Evolutionary conservation across 2,797 vertebrate genomes (phyloP).

Genomic region (Hypotaenidia philippensis): DNA sequence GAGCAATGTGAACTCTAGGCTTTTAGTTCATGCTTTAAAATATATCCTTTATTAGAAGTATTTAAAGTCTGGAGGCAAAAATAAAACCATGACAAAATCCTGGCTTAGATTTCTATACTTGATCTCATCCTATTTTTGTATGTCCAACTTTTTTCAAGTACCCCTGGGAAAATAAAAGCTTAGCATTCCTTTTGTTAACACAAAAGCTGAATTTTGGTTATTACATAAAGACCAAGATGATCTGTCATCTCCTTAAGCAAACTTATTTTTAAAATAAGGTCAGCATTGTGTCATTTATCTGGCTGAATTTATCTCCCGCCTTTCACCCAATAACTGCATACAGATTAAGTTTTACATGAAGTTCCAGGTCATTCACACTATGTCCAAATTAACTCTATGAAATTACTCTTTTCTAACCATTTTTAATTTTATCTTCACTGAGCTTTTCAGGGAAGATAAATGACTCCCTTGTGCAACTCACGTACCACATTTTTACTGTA

Average conservation of each 20-base stretch:
- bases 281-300: conserved; percentile 32
- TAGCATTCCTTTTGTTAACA: conserved; percentile 63
- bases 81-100: conserved; percentile 62
- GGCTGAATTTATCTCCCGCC: neutral
- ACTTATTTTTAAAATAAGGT: conserved; percentile 56
- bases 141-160: conserved; percentile 60
- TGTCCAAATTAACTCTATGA: neutral
- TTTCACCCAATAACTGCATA: neutral
- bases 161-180: conserved; percentile 67
- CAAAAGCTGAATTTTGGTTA: conserved; percentile 61
- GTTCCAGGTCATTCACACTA: neutral
- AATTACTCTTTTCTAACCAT: neutral
- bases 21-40: conserved; percentile 45
- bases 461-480: neutral
- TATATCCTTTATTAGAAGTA: conserved; percentile 37
- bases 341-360: neutral
- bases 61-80: conserved; percentile 64
- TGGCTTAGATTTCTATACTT: conserved; percentile 54
- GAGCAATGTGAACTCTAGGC: conserved; percentile 20
- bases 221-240: conserved; percentile 39
- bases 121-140: conserved; percentile 58
- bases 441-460: neutral
- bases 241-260: conserved; percentile 41
- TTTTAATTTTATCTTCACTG: neutral
- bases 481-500: neutral